phyloP scores from a whole-genome alignment of 2,888 invertebrate genomes.

The Vesta saturnalis region DNA sequence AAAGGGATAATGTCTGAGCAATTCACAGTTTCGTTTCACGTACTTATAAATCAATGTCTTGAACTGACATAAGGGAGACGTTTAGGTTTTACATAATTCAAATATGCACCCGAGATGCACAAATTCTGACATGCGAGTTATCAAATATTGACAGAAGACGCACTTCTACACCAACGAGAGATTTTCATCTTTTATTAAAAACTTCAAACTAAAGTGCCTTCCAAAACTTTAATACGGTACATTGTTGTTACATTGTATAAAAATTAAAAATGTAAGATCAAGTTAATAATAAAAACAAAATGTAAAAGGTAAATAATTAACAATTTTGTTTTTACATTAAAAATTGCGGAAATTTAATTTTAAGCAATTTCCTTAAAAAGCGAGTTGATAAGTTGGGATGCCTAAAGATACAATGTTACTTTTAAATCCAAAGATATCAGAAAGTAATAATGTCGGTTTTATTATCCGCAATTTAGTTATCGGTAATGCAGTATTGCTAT shows the following conservation, averaged over 20 bases:
- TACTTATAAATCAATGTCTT: conserved; percentile 22
- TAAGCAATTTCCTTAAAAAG: neutral
- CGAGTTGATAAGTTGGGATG: neutral
- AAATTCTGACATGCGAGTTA: conserved; percentile 23
- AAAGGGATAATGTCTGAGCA: conserved; percentile 22
- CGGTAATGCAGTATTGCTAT: too few species aligned
- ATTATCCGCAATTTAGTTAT: too few species aligned
- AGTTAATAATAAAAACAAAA: too few species aligned
- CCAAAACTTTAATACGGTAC: too few species aligned
- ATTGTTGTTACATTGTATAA: too few species aligned
- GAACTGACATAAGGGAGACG: conserved; percentile 11
- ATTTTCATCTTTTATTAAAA: too few species aligned
- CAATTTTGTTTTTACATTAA: neutral
- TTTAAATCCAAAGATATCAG: neutral
- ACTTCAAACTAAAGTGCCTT: too few species aligned
- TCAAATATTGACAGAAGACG: conserved; percentile 32
- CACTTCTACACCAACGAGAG: too few species aligned
- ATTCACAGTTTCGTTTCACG: conserved; percentile 15
- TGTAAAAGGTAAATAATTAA: neutral
- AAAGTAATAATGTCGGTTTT: too few species aligned
- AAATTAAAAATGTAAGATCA: too few species aligned
- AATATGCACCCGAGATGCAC: conserved; percentile 25
- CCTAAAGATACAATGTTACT: neutral
- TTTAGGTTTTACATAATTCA: conserved; percentile 22
- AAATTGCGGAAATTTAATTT: neutral